Evolutionary conservation across 2,797 vertebrate genomes (phyloP).

Genomic region (Poeciliopsis presidionis): DNA sequence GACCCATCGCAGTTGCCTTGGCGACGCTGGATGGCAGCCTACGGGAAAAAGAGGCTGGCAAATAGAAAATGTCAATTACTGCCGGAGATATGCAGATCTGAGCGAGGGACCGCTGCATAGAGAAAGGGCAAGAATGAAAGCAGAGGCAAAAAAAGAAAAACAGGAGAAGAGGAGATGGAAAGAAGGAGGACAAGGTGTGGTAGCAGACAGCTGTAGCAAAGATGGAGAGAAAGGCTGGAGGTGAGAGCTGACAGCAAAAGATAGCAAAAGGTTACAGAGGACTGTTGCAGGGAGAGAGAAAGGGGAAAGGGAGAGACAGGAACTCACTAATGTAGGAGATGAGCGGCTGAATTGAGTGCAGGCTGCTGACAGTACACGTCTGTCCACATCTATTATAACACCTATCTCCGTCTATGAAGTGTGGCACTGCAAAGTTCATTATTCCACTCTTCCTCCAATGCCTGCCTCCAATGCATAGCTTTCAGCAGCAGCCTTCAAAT

Average conservation of each 20-base stretch:
- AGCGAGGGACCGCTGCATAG: slow-evolving; percentile 53
- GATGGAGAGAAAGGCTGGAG: slow-evolving; percentile 27
- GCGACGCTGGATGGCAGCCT: slow-evolving; percentile 82
- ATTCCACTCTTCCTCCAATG: slow-evolving; percentile 35
- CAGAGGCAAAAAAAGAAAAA: neutral
- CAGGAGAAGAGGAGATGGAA: slow-evolving; percentile 17
- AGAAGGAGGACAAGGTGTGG: slow-evolving; percentile 34
- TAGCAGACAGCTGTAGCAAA: slow-evolving; percentile 36
- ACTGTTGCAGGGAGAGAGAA: slow-evolving; percentile 28
- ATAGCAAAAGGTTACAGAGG: slow-evolving; percentile 54
- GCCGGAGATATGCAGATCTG: slow-evolving; percentile 83
- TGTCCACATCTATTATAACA: slow-evolving; percentile 77
- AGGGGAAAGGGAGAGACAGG: neutral
- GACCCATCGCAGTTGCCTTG: slow-evolving; percentile 84
- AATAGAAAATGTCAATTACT: slow-evolving; percentile 97
- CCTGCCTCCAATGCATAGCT: slow-evolving; percentile 55
- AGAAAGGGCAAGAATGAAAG: slow-evolving; percentile 28
- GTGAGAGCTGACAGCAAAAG: slow-evolving; percentile 40
- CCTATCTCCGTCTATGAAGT: slow-evolving; percentile 56
- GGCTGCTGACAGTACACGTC: slow-evolving; percentile 71
- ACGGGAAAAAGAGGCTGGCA: slow-evolving; percentile 84
- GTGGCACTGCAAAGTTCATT: slow-evolving; percentile 55
- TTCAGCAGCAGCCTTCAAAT: slow-evolving; percentile 60
- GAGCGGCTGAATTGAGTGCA: slow-evolving; percentile 66
- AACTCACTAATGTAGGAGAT: slow-evolving; percentile 65